These are phyloP conservation scores for Scaptodrosophila lebanonensis DNA, from an alignment of 1,140 invertebrate species.

Conservation along the genomic window DNA sequence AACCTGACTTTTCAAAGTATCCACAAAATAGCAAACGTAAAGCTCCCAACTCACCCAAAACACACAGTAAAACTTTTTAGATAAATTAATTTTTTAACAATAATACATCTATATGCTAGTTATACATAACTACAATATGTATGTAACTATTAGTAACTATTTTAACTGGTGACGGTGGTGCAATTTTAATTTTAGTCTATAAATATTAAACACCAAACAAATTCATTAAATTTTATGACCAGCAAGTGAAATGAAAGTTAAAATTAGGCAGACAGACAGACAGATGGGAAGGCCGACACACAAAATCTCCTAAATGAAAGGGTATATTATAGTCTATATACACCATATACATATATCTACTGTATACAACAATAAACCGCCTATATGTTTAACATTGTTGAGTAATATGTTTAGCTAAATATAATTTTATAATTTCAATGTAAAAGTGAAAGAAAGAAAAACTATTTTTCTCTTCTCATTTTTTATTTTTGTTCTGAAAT, in stretches of 20 bases:
- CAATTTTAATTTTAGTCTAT: constrained; percentile 64
- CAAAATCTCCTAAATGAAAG: constrained; percentile 56
- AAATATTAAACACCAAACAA: too few relatives aligned
- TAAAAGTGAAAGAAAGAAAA: constrained; percentile 41
- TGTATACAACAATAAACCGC: constrained; percentile 7
- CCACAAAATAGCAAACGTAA: constrained; percentile 44
- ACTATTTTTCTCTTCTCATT: constrained; percentile 41
- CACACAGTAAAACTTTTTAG: constrained; percentile 66
- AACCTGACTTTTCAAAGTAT: constrained; percentile 48
- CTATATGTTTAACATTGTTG: constrained; percentile 41
- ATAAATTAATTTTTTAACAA: constrained; percentile 63
- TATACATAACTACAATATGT: constrained; percentile 49
- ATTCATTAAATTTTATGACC: constrained; percentile 42
- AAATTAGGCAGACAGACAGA: constrained; percentile 37
- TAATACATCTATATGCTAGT: constrained; percentile 37
- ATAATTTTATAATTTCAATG: constrained; percentile 43
- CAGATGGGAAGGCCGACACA: constrained; percentile 18
- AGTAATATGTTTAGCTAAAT: constrained; percentile 63
- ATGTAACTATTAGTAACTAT: constrained; percentile 50
- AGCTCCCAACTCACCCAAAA: constrained; percentile 25
- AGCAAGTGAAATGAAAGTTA: constrained; percentile 29
- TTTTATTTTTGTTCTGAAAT: constrained; percentile 61
- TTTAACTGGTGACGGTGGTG: constrained; percentile 68
- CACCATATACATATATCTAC: constrained; percentile 12
- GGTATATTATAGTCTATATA: constrained; percentile 8